Evolutionary conservation across 2,888 invertebrate species (phyloP).

Genomic region (Syrista parreyssii): DNA sequence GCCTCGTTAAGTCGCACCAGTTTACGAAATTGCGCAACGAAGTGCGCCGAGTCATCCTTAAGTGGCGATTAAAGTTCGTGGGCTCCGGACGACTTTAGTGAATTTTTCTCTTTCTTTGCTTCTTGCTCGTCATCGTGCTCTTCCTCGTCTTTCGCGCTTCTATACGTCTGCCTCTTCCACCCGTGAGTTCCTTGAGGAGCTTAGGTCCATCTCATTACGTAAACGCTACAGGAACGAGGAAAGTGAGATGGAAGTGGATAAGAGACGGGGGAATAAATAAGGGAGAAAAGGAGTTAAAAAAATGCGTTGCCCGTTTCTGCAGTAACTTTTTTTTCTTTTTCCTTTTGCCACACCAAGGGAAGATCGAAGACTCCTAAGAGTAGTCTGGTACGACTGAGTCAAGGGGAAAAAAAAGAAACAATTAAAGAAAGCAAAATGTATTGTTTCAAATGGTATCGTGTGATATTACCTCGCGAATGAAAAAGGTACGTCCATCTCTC

Average conservation of each 20-base stretch:
- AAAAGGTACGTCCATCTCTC: background rate
- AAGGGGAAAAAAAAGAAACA: background rate
- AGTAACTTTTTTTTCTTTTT: background rate
- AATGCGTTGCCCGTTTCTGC: background rate
- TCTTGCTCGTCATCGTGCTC: background rate
- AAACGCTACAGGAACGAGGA: background rate
- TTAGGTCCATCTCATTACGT: conserved; percentile 14
- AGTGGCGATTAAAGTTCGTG: conserved; percentile 35
- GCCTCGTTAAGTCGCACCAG: conserved; percentile 11
- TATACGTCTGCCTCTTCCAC: background rate
- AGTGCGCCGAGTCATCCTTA: conserved; percentile 25
- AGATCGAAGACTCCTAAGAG: background rate
- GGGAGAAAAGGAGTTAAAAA: background rate
- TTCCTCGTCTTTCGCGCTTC: background rate
- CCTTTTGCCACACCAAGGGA: background rate
- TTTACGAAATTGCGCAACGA: conserved; percentile 23
- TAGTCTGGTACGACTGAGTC: background rate
- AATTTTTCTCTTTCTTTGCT: background rate
- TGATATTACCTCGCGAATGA: background rate
- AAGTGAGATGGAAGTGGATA: background rate
- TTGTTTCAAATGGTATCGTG: background rate
- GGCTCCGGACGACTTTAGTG: background rate
- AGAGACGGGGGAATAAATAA: background rate
- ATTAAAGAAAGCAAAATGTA: background rate
- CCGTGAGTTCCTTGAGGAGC: conserved; percentile 5